These are phyloP conservation scores for Oscheius sp. DNA, from an alignment of 2,888 invertebrate species.

Conservation along the genomic window DNA sequence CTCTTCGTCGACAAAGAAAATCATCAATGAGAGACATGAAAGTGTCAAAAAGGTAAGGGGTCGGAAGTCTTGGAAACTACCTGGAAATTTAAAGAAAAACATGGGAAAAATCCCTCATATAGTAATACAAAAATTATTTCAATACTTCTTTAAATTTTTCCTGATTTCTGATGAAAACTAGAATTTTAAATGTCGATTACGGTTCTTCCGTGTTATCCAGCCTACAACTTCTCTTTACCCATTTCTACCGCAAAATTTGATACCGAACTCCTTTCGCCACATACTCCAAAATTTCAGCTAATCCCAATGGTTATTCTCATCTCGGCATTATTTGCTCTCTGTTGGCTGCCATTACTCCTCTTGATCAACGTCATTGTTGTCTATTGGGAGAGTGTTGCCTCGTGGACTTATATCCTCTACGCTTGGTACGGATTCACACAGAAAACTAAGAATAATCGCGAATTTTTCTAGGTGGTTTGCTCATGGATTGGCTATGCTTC, in stretches of 20 bases:
- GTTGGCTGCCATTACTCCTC: conserved; percentile 72
- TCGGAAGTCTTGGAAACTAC: background rate
- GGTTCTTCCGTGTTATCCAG: too few relatives aligned
- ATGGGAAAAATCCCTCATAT: too few relatives aligned
- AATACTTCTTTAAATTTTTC: too few relatives aligned
- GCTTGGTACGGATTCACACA: conserved; percentile 57
- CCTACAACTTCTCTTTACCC: too few relatives aligned
- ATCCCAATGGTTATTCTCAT: conserved; percentile 72
- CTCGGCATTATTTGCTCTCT: conserved; percentile 68
- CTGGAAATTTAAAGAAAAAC: too few relatives aligned
- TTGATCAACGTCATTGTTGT: conserved; percentile 70
- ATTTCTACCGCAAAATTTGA: too few relatives aligned
- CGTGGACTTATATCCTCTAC: conserved; percentile 68
- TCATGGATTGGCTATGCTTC: conserved; percentile 72
- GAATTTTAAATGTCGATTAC: too few relatives aligned
- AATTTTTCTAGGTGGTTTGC: conserved; percentile 65
- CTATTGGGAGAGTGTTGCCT: conserved; percentile 59
- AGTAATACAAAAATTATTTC: too few relatives aligned
- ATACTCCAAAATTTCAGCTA: conserved; percentile 57
- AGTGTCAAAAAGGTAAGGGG: conserved; percentile 72
- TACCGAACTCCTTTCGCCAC: too few relatives aligned
- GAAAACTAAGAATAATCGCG: background rate
- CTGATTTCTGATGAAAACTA: too few relatives aligned
- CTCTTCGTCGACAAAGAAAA: conserved; percentile 51
- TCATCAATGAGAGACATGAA: conserved; percentile 67